These are phyloP conservation scores for Dorcus parallelipipedus DNA, from an alignment of 2,888 invertebrate species.

Conservation along the genomic window DNA sequence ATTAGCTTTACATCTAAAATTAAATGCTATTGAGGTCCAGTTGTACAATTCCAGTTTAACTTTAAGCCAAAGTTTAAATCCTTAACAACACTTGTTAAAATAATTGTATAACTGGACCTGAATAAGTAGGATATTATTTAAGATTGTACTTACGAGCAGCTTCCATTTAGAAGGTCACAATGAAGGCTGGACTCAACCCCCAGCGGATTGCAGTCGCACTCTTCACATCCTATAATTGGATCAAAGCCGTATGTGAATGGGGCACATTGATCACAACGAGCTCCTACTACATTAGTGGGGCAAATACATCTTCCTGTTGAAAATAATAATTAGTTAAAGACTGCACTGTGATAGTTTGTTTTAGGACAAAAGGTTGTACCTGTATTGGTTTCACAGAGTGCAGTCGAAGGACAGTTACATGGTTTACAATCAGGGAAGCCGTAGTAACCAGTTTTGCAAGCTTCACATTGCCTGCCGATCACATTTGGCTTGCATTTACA, in stretches of 20 bases:
- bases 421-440: constrained; percentile 93
- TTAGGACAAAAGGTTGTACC: constrained; percentile 41
- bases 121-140: not conserved
- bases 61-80: too few species aligned
- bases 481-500: constrained; percentile 91
- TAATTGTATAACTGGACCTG: too few species aligned
- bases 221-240: constrained; percentile 91
- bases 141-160: constrained; percentile 64
- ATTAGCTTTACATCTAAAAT: constrained; percentile 71
- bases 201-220: constrained; percentile 83
- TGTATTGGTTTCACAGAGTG: constrained; percentile 72
- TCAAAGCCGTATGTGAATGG: constrained; percentile 90
- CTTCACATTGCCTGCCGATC: constrained; percentile 81
- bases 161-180: constrained; percentile 85
- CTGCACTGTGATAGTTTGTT: not conserved
- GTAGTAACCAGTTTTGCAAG: constrained; percentile 86
- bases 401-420: constrained; percentile 81
- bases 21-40: constrained; percentile 11
- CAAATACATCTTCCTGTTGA: constrained; percentile 71
- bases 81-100: too few species aligned
- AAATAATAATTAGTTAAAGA: not conserved
- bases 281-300: constrained; percentile 85
- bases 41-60: too few species aligned
- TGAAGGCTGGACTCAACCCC: constrained; percentile 79
- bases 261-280: constrained; percentile 84